A percentile compares a stretch with the other conserved stretches of the same genome.
Conservation (phyloP, 2,888 invertebrate species). For the Cryptus viduatorius region DNA sequence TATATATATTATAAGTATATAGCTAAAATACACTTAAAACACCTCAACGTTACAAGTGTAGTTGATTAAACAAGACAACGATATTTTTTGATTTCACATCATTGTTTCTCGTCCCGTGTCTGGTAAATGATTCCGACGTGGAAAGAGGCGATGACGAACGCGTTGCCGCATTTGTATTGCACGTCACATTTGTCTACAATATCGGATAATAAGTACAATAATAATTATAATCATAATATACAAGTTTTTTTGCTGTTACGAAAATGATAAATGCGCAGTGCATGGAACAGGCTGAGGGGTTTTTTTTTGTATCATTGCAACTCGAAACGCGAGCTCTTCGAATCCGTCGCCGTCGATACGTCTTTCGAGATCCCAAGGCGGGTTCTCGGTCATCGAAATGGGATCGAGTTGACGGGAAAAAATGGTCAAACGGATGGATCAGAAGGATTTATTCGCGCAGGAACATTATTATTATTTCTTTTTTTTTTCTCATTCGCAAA, state of each 20-base stretch:
- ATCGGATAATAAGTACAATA: constrained; percentile 29
- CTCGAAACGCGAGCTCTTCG: background rate
- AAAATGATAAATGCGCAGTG: constrained; percentile 32
- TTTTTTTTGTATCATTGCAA: background rate
- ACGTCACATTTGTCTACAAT: constrained; percentile 6
- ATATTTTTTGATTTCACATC: constrained; percentile 13
- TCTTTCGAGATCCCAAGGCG: too few relatives aligned
- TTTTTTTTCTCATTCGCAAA: constrained; percentile 12
- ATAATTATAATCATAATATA: constrained; percentile 1
- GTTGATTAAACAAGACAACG: constrained; percentile 12
- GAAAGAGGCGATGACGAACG: background rate
- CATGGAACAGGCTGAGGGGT: constrained; percentile 22
- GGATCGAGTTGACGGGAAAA: background rate
- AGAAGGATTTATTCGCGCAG: constrained; percentile 17
- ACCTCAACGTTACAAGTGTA: constrained; percentile 31
- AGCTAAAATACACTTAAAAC: constrained; percentile 54
- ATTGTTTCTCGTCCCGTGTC: background rate
- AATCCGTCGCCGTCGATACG: background rate
- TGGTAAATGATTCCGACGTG: background rate
- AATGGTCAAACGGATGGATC: background rate
- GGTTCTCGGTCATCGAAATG: too few relatives aligned
- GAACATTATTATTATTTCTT: constrained; percentile 18
- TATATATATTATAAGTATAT: constrained; percentile 7
- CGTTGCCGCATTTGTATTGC: background rate
- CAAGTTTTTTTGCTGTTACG: constrained; percentile 7